Base-by-base conservation (phyloP, 2,888 invertebrate species). In the Resseliella maxima region DNA sequence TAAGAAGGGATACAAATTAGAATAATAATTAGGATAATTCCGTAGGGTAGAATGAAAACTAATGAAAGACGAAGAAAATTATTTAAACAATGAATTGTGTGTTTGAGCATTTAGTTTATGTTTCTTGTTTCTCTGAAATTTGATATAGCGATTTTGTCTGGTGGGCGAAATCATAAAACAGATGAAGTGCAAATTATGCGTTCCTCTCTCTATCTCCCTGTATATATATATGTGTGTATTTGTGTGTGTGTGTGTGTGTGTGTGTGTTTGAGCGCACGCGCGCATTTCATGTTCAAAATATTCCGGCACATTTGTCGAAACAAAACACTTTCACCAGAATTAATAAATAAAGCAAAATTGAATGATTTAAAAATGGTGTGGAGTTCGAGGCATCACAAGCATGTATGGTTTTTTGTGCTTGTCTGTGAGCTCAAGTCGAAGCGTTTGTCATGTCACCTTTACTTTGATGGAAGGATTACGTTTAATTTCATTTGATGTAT, bases 361-460 rank as follows among this genome's bases (percentile, higher is more conserved):
- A 72, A 72, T 72, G 72, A 59, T 59, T 59, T 24, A 3, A 59
- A 6, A 3, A 3, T n/a, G n/a, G n/a, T n/a, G n/a, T n/a, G n/a
- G n/a, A n/a, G n/a, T n/a, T n/a, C n/a, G n/a, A n/a, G n/a, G n/a
- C n/a, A n/a, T n/a, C n/a, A n/a, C n/a, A n/a, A n/a, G 18, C 46
- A 2, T 2, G 46, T 41, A 12, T 41, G 46, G 46, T 18, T 15
- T 72, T 6, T 12, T 50, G 2, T 50, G 50, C n/a, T n/a, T 59
- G 59, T 27, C 50, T 50, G 50, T 50, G n/a, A 6, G 5, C n/a
- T 59, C 27, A 27, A n/a, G 72, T 15, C n/a, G 72, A 72, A 72
- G 31, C 72, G 72, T 72, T 72, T 72, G 72, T 72, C 72, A 72
- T 31, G 72, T 72, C 72, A 72, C 72, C 72, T 72, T 72, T 72